Conservation (phyloP, 2,888 invertebrate species). For the Noctuana brunneofusca region DNA sequence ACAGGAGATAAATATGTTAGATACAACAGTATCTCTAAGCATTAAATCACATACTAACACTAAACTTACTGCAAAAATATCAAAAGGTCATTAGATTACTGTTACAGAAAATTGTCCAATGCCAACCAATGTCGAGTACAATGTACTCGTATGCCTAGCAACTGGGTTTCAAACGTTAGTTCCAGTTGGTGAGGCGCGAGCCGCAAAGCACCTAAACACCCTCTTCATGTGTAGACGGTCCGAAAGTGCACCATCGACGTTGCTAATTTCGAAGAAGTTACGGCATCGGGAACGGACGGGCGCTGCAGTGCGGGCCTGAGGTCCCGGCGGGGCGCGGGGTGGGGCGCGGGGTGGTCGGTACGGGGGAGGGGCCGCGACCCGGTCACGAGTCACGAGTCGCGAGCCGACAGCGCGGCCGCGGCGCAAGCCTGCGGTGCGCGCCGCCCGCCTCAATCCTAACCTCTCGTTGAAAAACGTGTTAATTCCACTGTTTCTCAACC, state of each 20-base stretch:
- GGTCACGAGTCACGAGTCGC: constrained; percentile 60
- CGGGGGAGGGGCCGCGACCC: constrained; percentile 65
- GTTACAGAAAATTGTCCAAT: too few species aligned
- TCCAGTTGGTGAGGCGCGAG: constrained; percentile 16
- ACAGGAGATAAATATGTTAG: too few species aligned
- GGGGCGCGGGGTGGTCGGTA: constrained; percentile 41
- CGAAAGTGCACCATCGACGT: constrained; percentile 70
- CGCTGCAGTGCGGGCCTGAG: constrained; percentile 72
- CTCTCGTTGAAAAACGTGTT: constrained; percentile 28
- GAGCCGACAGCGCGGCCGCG: constrained; percentile 73
- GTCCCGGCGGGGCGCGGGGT: constrained; percentile 42
- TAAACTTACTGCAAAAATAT: background rate
- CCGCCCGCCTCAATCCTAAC: constrained; percentile 41
- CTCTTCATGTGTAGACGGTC: constrained; percentile 41
- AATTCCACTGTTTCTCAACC: constrained; percentile 2
- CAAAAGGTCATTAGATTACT: background rate
- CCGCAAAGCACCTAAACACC: constrained; percentile 34
- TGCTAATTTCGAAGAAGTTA: constrained; percentile 74
- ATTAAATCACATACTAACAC: background rate
- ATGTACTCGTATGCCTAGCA: constrained; percentile 8
- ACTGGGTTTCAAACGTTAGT: constrained; percentile 10
- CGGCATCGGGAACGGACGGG: constrained; percentile 65
- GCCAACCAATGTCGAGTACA: too few species aligned
- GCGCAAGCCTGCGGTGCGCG: constrained; percentile 74
- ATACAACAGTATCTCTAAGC: too few species aligned